Percentiles rank a stretch among this genome's conserved stretches.
Evolutionary conservation across 2,797 vertebrate species (phyloP).

Genomic region (Pangasius macronema): DNA sequence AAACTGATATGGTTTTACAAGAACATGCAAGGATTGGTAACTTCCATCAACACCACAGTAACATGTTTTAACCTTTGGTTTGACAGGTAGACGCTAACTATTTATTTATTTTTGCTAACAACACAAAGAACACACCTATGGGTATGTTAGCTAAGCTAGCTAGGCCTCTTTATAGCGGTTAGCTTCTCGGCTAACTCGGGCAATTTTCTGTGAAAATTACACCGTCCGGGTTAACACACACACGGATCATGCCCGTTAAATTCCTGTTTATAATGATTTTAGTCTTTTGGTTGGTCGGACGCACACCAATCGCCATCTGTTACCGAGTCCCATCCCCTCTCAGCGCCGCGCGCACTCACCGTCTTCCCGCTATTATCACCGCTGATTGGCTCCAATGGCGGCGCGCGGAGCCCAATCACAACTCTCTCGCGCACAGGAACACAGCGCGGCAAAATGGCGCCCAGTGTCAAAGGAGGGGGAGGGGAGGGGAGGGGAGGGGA

Average conservation of each 20-base stretch:
- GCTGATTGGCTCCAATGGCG: constrained; percentile 97
- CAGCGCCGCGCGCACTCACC: constrained; percentile 86
- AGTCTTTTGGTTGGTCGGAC: constrained; percentile 83
- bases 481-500: not conserved
- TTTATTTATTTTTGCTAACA: not conserved
- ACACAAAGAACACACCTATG: not conserved
- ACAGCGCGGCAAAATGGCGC: constrained; percentile 75
- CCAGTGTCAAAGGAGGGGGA: not conserved
- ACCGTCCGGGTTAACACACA: not conserved
- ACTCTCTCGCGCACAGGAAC: constrained; percentile 66
- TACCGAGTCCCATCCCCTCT: constrained; percentile 72
- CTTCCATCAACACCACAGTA: not conserved
- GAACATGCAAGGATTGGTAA: no score
- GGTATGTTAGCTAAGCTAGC: not conserved
- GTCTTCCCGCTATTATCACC: constrained; percentile 87
- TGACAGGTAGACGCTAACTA: not conserved
- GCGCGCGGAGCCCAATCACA: constrained; percentile 92
- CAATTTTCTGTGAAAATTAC: not conserved
- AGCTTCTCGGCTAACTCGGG: constrained; percentile 2
- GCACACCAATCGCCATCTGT: constrained; percentile 82
- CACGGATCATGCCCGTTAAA: constrained; percentile 41
- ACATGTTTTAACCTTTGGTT: not conserved
- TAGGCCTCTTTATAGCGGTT: not conserved
- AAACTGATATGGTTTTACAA: not conserved
- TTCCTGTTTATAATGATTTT: constrained; percentile 76